Base-by-base conservation (phyloP, 2,113 vertebrate genomes). In the Taxidea taxus region DNA sequence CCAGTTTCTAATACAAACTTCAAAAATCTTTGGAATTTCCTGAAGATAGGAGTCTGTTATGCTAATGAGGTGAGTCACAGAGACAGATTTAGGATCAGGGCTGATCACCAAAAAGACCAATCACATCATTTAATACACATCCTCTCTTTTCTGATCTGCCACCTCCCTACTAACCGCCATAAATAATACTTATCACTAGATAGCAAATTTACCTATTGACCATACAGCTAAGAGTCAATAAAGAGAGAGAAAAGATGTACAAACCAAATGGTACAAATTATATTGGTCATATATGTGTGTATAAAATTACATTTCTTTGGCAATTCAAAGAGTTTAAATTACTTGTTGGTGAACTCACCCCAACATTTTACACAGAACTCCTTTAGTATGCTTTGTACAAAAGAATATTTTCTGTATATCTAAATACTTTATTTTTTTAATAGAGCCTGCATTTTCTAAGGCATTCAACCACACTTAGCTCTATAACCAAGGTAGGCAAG, bases 321-420 rank as follows among this genome's bases (percentile, higher is more conserved):
- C 87, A 94, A 96, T 58, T 78, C 62, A 72, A 95, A 97, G 97
- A 77, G 31, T 37, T 84, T 94, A 56, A 82, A 75, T 90, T 80
- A 93, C 31, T 91, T 78, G 42, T 49, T 96, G n/a, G 25, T 88
- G 29, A 75, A 91, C 31, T 87, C 87, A 95, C 12, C 18, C 49
- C 64, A 74, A n/a, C 4, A 82, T 25, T 83, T 95, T 42, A 94
- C 3, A 64, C 74, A 95, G 77, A 64, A 91, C 86, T 78, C 14
- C 16, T 94, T 96, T 78, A 12, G 12, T 68, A 82, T 49, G 56
- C 62, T 95, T 62, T 44, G 6, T 39, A 94, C 37, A 96, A 87
- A 93, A 54, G 74, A 87, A 66, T 12, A 68, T 78, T 91, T 82
- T 97, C 74, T 87, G 15, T 77, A 25, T 74, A 39, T 23, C 21